Evolutionary conservation across 2,888 invertebrate genomes (phyloP), one percentile per base, ranked within the genome.

Genomic region (Lithophane socia): DNA sequence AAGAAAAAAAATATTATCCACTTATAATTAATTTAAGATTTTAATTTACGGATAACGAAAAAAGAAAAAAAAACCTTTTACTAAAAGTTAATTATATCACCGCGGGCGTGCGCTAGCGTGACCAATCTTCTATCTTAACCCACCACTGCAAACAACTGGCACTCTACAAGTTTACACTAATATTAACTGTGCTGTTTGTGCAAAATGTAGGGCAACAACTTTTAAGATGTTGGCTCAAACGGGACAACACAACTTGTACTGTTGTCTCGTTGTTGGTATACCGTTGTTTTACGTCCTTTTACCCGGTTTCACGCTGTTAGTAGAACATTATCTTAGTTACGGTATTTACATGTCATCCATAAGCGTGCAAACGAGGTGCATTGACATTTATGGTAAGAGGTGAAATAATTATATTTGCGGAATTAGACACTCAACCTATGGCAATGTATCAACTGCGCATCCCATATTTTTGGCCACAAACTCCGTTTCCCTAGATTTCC

Each of bases 51-150:
- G 21, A 13, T 21, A 49, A 24, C 16, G 4, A 37, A 21, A 56
- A n/a, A 12, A 16, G 13, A 54, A 21, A 58, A 54, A 21, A 52
- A 52, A 44, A 52, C 13, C 1, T 52, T 54, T 65, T 18, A n/a
- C 10, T 7, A 8, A 80, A 79, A 77, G 21, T 13, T 56, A 76
- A 75, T 80, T 61, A 85, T 47, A 60, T 60, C 54, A 3, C 58
- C 10, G 47, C 52, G 37, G 42, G 49, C 52, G 13, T 10, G n/a
- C 10, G 21, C 67, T 24, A 13, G 76, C 77, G 58, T 85, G 85
- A 73, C 83, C 76, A 71, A 85, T 83, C 85, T 84, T 61, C 16
- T 65, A 73, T 85, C 83, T 83, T 10, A 69, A 58, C 73, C 74
- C 68, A n/a, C 61, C 54, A n/a, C 56, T 29, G 74, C 69, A 75